phyloP scores from a whole-genome alignment of 2,797 vertebrate genomes.

The Neostethus bicornis region DNA sequence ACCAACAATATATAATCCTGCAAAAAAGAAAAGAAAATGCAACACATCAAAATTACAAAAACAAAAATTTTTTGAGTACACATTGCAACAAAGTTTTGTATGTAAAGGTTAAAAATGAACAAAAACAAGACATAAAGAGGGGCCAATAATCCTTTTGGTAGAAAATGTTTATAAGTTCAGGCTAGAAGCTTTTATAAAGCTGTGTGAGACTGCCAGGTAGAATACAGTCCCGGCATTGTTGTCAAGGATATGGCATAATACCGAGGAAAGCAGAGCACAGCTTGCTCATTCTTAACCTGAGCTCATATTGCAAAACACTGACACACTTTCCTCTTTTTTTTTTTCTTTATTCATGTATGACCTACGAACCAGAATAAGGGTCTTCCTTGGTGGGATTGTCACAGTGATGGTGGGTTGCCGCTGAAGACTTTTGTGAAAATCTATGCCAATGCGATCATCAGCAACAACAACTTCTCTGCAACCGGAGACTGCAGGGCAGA shows the following conservation, averaged over 20 bases:
- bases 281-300: conserved; percentile 42
- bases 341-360: neutral
- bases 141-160: conserved; percentile 4
- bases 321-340: neutral
- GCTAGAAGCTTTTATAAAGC: conserved; percentile 42
- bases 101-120: conserved; percentile 17
- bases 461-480: conserved; percentile 84
- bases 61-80: too few relatives aligned
- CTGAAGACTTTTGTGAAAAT: conserved; percentile 70
- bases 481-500: conserved; percentile 88
- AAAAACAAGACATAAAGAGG: conserved; percentile 24
- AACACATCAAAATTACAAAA: conserved; percentile 37
- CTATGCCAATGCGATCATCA: conserved; percentile 81
- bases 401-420: conserved; percentile 80
- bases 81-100: too few relatives aligned
- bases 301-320: conserved; percentile 15
- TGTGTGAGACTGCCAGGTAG: conserved; percentile 50
- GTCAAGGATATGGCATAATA: conserved; percentile 43
- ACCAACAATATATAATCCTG: conserved; percentile 88
- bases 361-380: conserved; percentile 84
- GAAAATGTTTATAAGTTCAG: neutral
- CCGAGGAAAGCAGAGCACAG: conserved; percentile 33
- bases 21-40: conserved; percentile 64
- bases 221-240: conserved; percentile 65
- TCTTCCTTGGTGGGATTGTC: conserved; percentile 81